Base-by-base conservation (phyloP, 2,888 invertebrate genomes). In the Rosalia funebris region DNA sequence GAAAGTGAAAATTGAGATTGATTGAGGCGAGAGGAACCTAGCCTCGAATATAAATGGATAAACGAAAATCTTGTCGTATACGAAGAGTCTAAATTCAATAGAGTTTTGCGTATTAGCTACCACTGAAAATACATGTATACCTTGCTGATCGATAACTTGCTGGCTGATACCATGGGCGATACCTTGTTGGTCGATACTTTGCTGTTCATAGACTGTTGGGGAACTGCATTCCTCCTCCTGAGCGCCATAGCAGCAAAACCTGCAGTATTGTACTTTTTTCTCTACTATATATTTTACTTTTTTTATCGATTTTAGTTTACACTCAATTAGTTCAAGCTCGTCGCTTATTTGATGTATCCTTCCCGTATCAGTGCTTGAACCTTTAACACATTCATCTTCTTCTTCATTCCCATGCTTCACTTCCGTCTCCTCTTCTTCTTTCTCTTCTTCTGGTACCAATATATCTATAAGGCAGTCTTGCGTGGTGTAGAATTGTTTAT, bases 401-500 rank as follows among this genome's bases (percentile, higher is more conserved):
- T 17, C 31, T 16, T 10, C 14, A 10, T 1, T 11, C 2, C 17
- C 31, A n/a, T 31, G 19, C 15, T 53, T 25, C 12, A 34, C 10
- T 48, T 53, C 34, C 7, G 7, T 17, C 10, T n/a, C 1, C 7
- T 58, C 32, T 16, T 63, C 45, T 41, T 65, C 57, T 5, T 36
- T 47, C 37, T 56, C 55, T 5, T 50, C 34, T 16, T 58, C 47
- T 15, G 11, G 25, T 31, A 41, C 3, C 9, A 32, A 3, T n/a
- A 53, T 37, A 14, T 80, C 77, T 41, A 81, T 79, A 1, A 62
- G 68, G 42, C 71, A 76, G 37, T 75, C 74, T 36, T 71, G 53
- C 10, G 71, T 64, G 1, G 64, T 60, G 44, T 73, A 75, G 57
- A 77, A 78, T 9, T 63, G 56, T 2, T 63, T 44, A 42, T 81